Percentiles rank a stretch among this genome's conserved stretches.
These are phyloP conservation scores for Drosophila rufa DNA, from an alignment of 1,140 invertebrate genomes.

Conservation along the genomic window DNA sequence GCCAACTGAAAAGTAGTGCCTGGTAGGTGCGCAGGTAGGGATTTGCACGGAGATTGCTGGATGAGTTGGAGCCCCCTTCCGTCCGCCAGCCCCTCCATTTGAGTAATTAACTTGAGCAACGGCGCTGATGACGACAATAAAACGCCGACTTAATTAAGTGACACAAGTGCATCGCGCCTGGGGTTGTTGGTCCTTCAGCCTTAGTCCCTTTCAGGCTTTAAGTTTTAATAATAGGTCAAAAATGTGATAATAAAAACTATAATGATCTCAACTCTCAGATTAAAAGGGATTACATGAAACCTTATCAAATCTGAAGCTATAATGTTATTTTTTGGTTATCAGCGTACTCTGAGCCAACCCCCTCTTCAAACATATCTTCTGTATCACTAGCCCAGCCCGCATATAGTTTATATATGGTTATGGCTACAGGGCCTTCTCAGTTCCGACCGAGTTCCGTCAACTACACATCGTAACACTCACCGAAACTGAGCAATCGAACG, in stretches of 20 bases:
- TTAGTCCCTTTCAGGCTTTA: too few species aligned
- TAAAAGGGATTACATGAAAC: background rate
- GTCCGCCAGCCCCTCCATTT: conserved; percentile 11
- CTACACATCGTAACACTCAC: conserved; percentile 25
- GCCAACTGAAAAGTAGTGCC: conserved; percentile 71
- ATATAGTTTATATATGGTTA: conserved; percentile 12
- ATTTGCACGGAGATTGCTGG: conserved; percentile 33
- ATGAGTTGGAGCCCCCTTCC: conserved; percentile 19
- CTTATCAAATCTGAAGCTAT: conserved; percentile 3
- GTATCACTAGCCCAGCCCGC: conserved; percentile 32
- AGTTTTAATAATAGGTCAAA: background rate
- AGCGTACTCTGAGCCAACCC: background rate
- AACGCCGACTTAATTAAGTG: conserved; percentile 80
- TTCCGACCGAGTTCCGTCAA: background rate
- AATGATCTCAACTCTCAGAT: background rate
- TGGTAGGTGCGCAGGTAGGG: conserved; percentile 19
- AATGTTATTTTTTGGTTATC: conserved; percentile 18
- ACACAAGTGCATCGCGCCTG: conserved; percentile 65
- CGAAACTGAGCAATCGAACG: conserved; percentile 36
- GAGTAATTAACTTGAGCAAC: conserved; percentile 81
- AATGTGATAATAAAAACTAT: background rate
- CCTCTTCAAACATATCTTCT: background rate
- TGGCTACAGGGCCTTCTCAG: background rate
- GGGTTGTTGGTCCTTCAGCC: conserved; percentile 16
- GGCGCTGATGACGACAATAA: conserved; percentile 70